These are phyloP conservation scores for Antheraea mylitta DNA, from an alignment of 1,140 invertebrate genomes.

Conservation along the genomic window DNA sequence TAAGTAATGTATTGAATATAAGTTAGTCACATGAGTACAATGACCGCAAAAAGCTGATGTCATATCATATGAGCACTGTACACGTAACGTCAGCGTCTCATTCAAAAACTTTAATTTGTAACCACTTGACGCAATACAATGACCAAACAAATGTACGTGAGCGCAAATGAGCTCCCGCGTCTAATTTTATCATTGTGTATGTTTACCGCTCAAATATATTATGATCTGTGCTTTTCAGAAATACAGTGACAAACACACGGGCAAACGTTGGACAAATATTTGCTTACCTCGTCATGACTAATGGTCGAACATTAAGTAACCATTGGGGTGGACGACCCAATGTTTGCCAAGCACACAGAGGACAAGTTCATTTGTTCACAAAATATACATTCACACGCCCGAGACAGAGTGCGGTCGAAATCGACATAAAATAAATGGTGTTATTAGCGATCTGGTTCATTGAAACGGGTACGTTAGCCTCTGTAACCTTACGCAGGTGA, in stretches of 20 bases:
- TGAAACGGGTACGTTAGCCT: slow-evolving; percentile 44
- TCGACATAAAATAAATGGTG: slow-evolving; percentile 27
- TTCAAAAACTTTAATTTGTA: slow-evolving; percentile 5
- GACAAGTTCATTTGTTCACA: slow-evolving; percentile 54
- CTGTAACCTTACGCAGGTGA: neutral
- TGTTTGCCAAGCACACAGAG: slow-evolving; percentile 52
- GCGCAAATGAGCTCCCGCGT: slow-evolving; percentile 4
- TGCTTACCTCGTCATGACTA: slow-evolving; percentile 56
- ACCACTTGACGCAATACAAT: slow-evolving; percentile 8
- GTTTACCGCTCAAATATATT: slow-evolving; percentile 20
- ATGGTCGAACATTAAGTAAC: slow-evolving; percentile 67
- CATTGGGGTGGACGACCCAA: slow-evolving; percentile 62
- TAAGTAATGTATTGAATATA: neutral
- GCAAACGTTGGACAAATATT: slow-evolving; percentile 55
- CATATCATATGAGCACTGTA: neutral
- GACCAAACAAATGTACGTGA: neutral
- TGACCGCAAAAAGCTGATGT: slow-evolving; percentile 7
- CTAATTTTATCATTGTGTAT: slow-evolving; percentile 4
- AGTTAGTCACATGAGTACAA: slow-evolving; percentile 7
- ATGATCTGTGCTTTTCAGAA: slow-evolving; percentile 37
- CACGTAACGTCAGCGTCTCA: slow-evolving; percentile 6
- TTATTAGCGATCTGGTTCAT: slow-evolving; percentile 9
- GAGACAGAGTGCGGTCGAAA: slow-evolving; percentile 32
- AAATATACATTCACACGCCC: slow-evolving; percentile 18
- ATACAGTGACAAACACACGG: slow-evolving; percentile 46